Evolutionary conservation across 2,888 invertebrate genomes (phyloP).

Genomic region (Dorcus parallelipipedus): DNA sequence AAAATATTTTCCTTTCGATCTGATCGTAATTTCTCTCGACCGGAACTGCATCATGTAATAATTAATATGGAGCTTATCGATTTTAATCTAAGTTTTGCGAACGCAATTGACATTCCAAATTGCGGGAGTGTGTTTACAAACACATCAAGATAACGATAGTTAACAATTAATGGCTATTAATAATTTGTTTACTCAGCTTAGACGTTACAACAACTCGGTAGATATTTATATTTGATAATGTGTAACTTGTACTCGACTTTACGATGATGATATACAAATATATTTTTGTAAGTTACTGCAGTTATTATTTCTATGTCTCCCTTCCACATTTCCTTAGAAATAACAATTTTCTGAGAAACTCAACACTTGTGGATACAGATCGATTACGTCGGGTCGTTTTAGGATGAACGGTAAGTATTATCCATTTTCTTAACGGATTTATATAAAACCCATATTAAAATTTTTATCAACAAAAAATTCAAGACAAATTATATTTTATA

Average conservation of each 20-base stretch:
- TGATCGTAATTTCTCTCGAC: too few relatives aligned
- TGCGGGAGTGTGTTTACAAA: background rate
- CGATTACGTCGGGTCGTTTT: background rate
- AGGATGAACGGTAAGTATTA: too few relatives aligned
- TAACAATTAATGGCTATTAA: slow-evolving; percentile 2
- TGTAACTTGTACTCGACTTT: slow-evolving; percentile 11
- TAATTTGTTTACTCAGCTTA: background rate
- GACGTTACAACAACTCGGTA: slow-evolving; percentile 4
- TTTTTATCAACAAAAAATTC: background rate
- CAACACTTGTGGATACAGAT: slow-evolving; percentile 11
- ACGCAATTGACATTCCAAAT: background rate
- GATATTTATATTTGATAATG: background rate
- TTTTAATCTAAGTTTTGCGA: too few relatives aligned
- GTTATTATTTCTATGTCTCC: slow-evolving; percentile 22
- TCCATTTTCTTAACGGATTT: background rate
- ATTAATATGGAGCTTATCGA: too few relatives aligned
- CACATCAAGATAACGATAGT: background rate
- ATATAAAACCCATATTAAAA: background rate
- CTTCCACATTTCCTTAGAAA: slow-evolving; percentile 15
- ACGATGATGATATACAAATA: slow-evolving; percentile 30
- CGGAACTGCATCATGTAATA: too few relatives aligned
- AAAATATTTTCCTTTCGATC: too few relatives aligned
- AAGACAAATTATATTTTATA: background rate
- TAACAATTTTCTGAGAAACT: slow-evolving; percentile 12
- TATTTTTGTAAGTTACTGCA: slow-evolving; percentile 31